Percentiles rank a stretch among this genome's conserved stretches.
Evolutionary conservation across 2,113 vertebrate genomes (phyloP).

Genomic region (Solea solea): DNA sequence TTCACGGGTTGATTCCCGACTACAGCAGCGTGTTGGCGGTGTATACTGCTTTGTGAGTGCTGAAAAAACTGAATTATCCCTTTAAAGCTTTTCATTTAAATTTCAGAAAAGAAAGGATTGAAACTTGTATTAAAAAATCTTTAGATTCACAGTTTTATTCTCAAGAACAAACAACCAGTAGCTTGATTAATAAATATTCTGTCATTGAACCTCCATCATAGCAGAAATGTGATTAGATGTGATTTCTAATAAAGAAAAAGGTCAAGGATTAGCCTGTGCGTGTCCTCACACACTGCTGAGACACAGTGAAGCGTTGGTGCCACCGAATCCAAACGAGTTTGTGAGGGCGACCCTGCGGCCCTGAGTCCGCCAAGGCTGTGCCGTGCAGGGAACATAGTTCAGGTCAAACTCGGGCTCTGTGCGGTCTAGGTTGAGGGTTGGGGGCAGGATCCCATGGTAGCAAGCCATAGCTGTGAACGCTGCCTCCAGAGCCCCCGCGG

Average conservation of each 20-base stretch:
- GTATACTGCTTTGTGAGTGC: too few relatives aligned
- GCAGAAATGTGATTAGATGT: not conserved
- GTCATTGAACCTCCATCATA: not conserved
- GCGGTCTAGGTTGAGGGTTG: constrained; percentile 91
- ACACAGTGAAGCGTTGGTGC: constrained; percentile 95
- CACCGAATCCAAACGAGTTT: constrained; percentile 98
- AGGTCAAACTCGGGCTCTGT: constrained; percentile 91
- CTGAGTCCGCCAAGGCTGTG: constrained; percentile 86
- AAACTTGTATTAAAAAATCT: not conserved
- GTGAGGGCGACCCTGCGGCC: constrained; percentile 86
- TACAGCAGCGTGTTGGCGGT: too few relatives aligned
- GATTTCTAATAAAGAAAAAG: not conserved
- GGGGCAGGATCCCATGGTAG: constrained; percentile 88
- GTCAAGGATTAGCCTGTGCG: not conserved
- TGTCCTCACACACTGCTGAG: constrained; percentile 82
- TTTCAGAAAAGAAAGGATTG: not conserved
- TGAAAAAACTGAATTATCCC: not conserved
- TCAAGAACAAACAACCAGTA: not conserved
- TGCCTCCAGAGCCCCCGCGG: constrained; percentile 91
- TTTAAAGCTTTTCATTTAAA: not conserved
- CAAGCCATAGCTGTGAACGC: constrained; percentile 93
- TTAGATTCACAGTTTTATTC: not conserved
- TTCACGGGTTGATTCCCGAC: too few relatives aligned
- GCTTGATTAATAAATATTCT: not conserved
- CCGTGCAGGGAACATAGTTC: constrained; percentile 89